Conservation (phyloP, 2,888 invertebrate species). For the Dysmachus trigonus region DNA sequence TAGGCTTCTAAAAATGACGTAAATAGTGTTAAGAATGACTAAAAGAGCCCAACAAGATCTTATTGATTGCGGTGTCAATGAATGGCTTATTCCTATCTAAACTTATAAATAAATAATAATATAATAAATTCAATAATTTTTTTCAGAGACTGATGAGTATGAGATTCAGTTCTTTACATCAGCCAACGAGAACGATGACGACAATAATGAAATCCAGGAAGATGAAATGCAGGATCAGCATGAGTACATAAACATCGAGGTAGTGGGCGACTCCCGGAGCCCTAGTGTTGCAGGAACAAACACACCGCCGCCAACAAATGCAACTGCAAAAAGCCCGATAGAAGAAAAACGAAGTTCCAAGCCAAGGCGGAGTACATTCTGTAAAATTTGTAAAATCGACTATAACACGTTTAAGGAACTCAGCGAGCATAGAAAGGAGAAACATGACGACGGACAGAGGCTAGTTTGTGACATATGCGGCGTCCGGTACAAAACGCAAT, state of each 20-base stretch:
- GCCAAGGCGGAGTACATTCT: slow-evolving; percentile 15
- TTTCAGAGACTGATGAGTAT: slow-evolving; percentile 43
- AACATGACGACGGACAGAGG: slow-evolving; percentile 3
- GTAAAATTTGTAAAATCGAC: slow-evolving; percentile 44
- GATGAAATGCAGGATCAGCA: background rate
- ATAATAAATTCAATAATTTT: background rate
- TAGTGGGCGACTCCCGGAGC: background rate
- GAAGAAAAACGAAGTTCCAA: background rate
- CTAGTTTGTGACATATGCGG: slow-evolving; percentile 65
- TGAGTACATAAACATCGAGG: background rate
- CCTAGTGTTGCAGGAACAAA: background rate
- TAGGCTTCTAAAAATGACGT: too few species aligned
- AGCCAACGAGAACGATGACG: background rate
- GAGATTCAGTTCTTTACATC: slow-evolving; percentile 39
- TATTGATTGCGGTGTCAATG: background rate
- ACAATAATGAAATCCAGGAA: background rate
- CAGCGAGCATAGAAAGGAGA: slow-evolving; percentile 43
- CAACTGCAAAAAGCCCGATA: background rate
- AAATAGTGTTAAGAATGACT: too few species aligned
- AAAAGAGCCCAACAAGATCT: too few species aligned
- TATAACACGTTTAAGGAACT: slow-evolving; percentile 34
- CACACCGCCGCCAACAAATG: background rate
- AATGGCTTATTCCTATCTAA: background rate
- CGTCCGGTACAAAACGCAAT: slow-evolving; percentile 66
- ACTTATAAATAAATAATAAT: too few species aligned